These are phyloP conservation scores for Balanococcus diminutus DNA, from an alignment of 2,888 invertebrate genomes.

Conservation along the genomic window DNA sequence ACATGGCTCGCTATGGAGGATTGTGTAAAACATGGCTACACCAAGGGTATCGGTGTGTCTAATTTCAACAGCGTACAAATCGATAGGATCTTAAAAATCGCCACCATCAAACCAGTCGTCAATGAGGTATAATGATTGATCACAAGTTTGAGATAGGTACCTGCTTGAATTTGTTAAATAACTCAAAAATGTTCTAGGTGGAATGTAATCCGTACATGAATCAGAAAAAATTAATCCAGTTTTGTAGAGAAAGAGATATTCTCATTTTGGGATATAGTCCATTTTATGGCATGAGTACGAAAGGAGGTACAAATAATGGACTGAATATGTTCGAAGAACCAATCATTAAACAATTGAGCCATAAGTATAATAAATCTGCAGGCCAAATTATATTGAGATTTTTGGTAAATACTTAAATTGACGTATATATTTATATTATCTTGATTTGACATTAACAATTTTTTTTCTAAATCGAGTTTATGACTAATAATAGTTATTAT, in stretches of 20 bases:
- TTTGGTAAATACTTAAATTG: constrained; percentile 62
- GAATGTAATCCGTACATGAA: constrained; percentile 83
- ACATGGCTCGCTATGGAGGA: constrained; percentile 78
- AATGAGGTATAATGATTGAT: constrained; percentile 63
- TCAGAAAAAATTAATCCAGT: constrained; percentile 72
- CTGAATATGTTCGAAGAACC: constrained; percentile 75
- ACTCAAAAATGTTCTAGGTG: constrained; percentile 65
- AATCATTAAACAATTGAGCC: constrained; percentile 69
- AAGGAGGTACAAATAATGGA: constrained; percentile 79
- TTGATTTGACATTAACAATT: neutral
- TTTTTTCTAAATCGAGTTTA: neutral
- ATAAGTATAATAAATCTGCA: constrained; percentile 70
- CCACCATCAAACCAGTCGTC: constrained; percentile 69
- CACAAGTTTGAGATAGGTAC: neutral
- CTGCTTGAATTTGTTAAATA: no score
- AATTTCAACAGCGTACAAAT: constrained; percentile 82
- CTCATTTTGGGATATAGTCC: constrained; percentile 63
- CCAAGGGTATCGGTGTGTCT: constrained; percentile 77
- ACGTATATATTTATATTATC: neutral
- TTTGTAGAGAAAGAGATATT: constrained; percentile 72
- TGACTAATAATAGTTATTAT: no score
- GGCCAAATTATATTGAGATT: constrained; percentile 76
- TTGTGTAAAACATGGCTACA: constrained; percentile 71
- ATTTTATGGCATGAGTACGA: constrained; percentile 80
- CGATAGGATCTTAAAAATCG: constrained; percentile 68